A percentile compares a stretch with the other conserved stretches of the same genome.
These are phyloP conservation scores for Lycaon pictus DNA, from an alignment of 2,113 vertebrate species.

Conservation along the genomic window DNA sequence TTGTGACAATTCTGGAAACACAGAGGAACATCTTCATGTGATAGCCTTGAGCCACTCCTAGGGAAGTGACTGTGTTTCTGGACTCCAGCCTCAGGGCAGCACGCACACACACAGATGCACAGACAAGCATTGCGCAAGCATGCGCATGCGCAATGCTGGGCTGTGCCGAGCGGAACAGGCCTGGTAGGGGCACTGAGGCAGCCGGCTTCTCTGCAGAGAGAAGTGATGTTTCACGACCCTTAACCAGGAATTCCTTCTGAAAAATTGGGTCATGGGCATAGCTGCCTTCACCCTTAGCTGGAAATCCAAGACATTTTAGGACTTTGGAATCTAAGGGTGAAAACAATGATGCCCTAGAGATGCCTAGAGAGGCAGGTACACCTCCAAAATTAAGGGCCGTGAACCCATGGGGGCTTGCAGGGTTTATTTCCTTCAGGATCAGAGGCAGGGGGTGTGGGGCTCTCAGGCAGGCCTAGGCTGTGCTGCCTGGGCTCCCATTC, in stretches of 20 bases:
- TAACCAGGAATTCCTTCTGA: conserved; percentile 70
- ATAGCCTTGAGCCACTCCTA: not conserved
- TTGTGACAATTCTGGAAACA: not conserved
- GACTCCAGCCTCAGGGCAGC: not conserved
- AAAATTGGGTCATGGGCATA: not conserved
- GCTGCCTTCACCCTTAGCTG: not conserved
- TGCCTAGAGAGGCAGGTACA: not conserved
- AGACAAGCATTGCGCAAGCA: no score
- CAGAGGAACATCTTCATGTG: not conserved
- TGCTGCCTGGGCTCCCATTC: not conserved
- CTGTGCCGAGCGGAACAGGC: not conserved
- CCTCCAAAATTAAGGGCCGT: not conserved
- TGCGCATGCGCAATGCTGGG: fast-evolving
- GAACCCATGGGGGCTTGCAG: fast-evolving
- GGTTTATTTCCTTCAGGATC: not conserved
- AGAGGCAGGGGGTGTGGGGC: not conserved
- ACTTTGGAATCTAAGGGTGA: not conserved
- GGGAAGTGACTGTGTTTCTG: not conserved
- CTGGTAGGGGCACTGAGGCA: not conserved
- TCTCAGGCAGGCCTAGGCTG: not conserved
- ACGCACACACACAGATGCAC: not conserved
- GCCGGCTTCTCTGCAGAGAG: conserved; percentile 7
- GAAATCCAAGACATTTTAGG: not conserved
- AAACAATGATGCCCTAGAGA: not conserved
- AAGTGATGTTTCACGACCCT: conserved; percentile 29